Conservation (phyloP, 1,140 invertebrate species). For the Meloidogyne exigua region DNA sequence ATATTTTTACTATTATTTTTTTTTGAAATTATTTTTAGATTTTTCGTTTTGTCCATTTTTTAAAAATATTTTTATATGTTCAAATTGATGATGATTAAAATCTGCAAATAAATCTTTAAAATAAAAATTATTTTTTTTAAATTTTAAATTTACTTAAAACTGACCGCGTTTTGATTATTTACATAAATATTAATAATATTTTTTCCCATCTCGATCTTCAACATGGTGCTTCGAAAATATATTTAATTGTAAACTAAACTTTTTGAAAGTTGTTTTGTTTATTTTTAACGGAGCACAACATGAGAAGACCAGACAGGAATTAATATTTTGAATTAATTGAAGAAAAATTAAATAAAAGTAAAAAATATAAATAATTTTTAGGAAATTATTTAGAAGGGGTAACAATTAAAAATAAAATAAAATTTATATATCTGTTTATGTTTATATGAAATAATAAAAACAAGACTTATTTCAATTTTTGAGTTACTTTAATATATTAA, state of each 20-base stretch:
- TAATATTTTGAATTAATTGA: not conserved
- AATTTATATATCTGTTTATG: too few species aligned
- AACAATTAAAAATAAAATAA: too few species aligned
- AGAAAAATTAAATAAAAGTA: not conserved
- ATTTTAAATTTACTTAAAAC: too few species aligned
- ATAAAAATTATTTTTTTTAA: too few species aligned
- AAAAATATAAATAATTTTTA: not conserved
- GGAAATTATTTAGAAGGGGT: too few species aligned
- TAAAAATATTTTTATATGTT: constrained; percentile 1
- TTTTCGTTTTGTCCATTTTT: not conserved
- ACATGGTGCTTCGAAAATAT: constrained; percentile 4
- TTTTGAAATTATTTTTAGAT: not conserved
- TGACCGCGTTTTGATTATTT: too few species aligned
- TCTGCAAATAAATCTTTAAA: not conserved
- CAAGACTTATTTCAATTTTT: too few species aligned
- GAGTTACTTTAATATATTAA: too few species aligned
- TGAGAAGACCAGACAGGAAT: not conserved
- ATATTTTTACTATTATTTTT: too few species aligned
- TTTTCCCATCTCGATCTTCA: not conserved
- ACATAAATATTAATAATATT: not conserved
- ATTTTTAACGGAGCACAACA: constrained; percentile 3
- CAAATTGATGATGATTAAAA: not conserved
- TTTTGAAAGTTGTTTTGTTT: not conserved
- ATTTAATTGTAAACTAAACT: not conserved
- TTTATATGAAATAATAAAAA: too few species aligned